Evolutionary conservation across 1,140 invertebrate genomes (phyloP).

Genomic region (Drosophila kikkawai): DNA sequence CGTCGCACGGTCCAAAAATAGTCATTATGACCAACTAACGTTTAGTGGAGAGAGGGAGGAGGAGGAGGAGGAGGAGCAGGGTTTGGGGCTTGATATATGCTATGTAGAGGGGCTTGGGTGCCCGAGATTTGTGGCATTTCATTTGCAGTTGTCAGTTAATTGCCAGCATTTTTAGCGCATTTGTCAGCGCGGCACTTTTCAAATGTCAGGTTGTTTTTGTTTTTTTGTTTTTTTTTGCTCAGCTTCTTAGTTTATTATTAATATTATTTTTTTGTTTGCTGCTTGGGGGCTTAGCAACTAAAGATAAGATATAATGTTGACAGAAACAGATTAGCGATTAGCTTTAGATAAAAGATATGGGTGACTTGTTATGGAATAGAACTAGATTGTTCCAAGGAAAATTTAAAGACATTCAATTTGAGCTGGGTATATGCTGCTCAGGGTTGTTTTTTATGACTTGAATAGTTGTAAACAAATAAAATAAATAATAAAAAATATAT

Average conservation of each 20-base stretch:
- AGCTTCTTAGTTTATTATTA: background rate
- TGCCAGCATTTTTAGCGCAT: slow-evolving; percentile 62
- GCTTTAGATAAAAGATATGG: background rate
- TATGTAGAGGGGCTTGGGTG: slow-evolving; percentile 12
- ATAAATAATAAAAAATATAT: background rate
- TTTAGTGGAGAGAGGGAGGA: background rate
- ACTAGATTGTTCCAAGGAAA: background rate
- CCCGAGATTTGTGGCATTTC: slow-evolving; percentile 39
- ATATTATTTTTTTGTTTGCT: background rate
- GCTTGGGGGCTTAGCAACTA: background rate
- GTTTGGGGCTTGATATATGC: background rate
- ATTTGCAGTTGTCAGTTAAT: slow-evolving; percentile 65
- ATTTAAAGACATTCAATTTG: background rate
- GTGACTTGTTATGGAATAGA: background rate
- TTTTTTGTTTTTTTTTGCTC: slow-evolving; percentile 13
- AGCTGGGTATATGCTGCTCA: background rate
- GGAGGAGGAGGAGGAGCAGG: background rate
- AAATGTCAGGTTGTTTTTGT: slow-evolving; percentile 12
- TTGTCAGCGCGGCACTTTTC: slow-evolving; percentile 35
- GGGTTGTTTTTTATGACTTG: background rate
- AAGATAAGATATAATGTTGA: slow-evolving; percentile 9
- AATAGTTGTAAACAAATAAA: background rate
- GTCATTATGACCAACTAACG: slow-evolving; percentile 72
- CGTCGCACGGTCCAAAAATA: slow-evolving; percentile 74
- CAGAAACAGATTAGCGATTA: slow-evolving; percentile 3